Evolutionary conservation across 2,113 vertebrate species (phyloP).

Genomic region (Corythornis cristatus): DNA sequence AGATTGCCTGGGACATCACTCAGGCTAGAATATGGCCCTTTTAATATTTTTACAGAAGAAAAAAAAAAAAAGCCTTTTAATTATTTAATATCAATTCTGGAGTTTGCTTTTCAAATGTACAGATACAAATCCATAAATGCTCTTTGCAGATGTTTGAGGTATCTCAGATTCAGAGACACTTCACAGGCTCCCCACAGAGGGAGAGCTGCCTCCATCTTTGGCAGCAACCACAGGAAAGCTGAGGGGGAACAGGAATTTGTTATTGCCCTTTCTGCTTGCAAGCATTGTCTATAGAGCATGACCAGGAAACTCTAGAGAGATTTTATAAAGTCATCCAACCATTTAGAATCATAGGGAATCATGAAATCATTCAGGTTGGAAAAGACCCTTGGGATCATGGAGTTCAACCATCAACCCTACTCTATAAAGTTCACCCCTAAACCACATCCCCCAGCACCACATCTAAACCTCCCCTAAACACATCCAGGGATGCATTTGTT

Average conservation of each 20-base stretch:
- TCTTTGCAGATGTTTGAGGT: neutral
- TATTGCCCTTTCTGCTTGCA: neutral
- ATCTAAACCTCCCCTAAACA: no score
- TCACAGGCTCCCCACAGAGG: neutral
- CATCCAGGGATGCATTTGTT: no score
- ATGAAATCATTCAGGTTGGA: no score
- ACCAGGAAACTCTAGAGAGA: neutral
- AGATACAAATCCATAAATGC: neutral
- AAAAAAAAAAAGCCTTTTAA: neutral
- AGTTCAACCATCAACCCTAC: no score
- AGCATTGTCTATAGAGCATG: neutral
- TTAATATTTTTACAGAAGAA: neutral
- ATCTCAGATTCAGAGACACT: neutral
- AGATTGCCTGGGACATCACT: neutral
- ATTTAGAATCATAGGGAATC: neutral
- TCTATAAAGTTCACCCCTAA: no score
- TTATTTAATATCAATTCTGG: constrained; percentile 12
- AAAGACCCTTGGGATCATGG: no score
- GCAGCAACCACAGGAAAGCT: neutral
- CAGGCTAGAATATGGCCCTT: neutral
- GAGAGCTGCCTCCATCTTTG: neutral
- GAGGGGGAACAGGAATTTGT: neutral
- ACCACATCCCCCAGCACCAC: no score
- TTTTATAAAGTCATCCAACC: neutral
- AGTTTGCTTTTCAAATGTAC: constrained; percentile 18